Percentiles rank a stretch among this genome's conserved stretches.
phyloP scores from a whole-genome alignment of 2,113 vertebrate species.

The Erpornis zantholeuca region DNA sequence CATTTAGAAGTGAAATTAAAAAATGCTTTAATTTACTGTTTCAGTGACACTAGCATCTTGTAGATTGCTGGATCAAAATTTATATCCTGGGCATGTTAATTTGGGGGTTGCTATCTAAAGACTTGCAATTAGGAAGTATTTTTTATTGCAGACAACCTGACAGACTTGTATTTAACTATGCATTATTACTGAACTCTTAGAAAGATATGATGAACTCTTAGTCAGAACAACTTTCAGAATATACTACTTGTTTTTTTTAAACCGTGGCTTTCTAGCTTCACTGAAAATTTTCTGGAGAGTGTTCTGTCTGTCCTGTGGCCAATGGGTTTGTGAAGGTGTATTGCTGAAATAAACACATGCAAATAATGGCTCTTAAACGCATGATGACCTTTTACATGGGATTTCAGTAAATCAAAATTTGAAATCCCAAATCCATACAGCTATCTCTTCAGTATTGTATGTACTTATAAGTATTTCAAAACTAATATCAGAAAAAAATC shows the following conservation, averaged over 20 bases:
- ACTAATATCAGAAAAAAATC: not conserved
- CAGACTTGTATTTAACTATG: not conserved
- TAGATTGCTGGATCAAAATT: not conserved
- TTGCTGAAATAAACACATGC: not conserved
- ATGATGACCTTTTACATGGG: not conserved
- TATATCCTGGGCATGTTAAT: not conserved
- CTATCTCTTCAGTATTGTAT: not conserved
- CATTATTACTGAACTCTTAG: not conserved
- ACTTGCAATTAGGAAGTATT: not conserved
- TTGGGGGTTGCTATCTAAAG: not conserved
- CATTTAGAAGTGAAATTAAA: not conserved
- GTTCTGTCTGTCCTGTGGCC: not conserved
- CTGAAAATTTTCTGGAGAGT: not conserved
- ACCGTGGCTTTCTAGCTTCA: not conserved
- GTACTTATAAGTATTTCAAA: conserved; percentile 25
- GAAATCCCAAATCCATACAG: not conserved
- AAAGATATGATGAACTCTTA: not conserved
- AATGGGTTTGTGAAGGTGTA: not conserved
- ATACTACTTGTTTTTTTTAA: not conserved
- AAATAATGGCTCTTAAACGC: not conserved
- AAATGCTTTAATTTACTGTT: not conserved
- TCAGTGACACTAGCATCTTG: not conserved
- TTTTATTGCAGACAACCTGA: not conserved
- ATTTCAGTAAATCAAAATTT: not conserved
- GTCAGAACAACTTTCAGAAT: not conserved